These are phyloP conservation scores for Lophius piscatorius DNA, from an alignment of 2,113 vertebrate species.

Conservation along the genomic window DNA sequence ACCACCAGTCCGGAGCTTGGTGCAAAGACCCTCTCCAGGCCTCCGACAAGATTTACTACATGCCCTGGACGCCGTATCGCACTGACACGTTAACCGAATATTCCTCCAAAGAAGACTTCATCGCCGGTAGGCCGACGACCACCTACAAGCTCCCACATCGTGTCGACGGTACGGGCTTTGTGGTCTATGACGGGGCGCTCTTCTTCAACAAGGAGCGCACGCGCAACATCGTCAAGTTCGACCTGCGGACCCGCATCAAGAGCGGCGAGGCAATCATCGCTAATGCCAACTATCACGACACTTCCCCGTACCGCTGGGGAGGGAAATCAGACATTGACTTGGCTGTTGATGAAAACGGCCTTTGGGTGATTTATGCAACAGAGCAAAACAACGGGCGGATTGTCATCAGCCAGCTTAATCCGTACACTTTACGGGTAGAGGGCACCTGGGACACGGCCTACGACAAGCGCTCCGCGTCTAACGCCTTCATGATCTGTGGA, in stretches of 20 bases:
- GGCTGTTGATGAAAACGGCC: constrained; percentile 96
- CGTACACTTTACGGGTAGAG: constrained; percentile 94
- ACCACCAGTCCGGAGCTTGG: constrained; percentile 99
- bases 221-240: constrained; percentile 98
- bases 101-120: constrained; percentile 98
- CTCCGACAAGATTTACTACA: constrained; percentile 99
- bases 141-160: constrained; percentile 98
- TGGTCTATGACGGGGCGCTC: constrained; percentile 95
- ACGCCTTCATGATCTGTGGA: constrained; percentile 99
- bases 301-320: constrained; percentile 97
- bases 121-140: constrained; percentile 94
- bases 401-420: constrained; percentile 97
- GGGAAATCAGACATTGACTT: constrained; percentile 98
- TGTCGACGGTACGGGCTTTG: constrained; percentile 96
- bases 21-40: constrained; percentile 99
- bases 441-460: constrained; percentile 98
- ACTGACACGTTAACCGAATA: constrained; percentile 96
- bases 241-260: constrained; percentile 95
- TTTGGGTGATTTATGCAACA: constrained; percentile 99
- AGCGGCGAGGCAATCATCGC: constrained; percentile 98
- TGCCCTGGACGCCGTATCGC: constrained; percentile 98
- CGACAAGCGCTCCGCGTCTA: constrained; percentile 97
- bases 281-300: constrained; percentile 97
- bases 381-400: constrained; percentile 98
- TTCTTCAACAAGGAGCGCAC: constrained; percentile 99